Evolutionary conservation across 2,113 vertebrate species (phyloP).

Genomic region (Hippoglossus stenolepis): DNA sequence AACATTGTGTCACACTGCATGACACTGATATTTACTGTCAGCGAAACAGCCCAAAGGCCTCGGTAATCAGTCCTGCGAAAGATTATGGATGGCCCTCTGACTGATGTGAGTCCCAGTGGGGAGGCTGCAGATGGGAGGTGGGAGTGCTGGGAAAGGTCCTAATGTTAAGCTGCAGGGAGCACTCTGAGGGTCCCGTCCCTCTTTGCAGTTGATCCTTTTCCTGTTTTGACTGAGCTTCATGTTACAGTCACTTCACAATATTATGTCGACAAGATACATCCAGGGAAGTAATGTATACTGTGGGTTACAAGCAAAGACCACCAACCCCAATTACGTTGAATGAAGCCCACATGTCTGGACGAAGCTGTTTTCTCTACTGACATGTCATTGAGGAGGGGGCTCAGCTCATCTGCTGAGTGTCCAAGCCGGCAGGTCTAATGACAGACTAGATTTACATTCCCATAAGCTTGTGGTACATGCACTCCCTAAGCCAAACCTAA

Average conservation of each 20-base stretch:
- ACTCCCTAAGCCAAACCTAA: slow-evolving; percentile 27
- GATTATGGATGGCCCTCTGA: slow-evolving; percentile 2
- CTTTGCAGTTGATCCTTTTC: slow-evolving; percentile 47
- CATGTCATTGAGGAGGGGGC: slow-evolving; percentile 18
- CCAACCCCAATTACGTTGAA: not conserved
- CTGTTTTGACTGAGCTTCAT: slow-evolving; percentile 56
- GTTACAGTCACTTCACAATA: slow-evolving; percentile 37
- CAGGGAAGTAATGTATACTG: not conserved
- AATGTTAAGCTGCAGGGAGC: slow-evolving; percentile 46
- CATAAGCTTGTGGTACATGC: not conserved
- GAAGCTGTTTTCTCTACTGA: slow-evolving; percentile 10
- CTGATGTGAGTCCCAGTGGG: slow-evolving; percentile 27
- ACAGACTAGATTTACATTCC: slow-evolving; percentile 49
- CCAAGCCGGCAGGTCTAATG: slow-evolving; percentile 38
- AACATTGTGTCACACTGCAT: not conserved
- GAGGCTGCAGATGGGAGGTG: slow-evolving; percentile 26
- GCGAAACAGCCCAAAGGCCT: not conserved
- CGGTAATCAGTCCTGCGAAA: not conserved
- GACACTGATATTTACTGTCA: slow-evolving; percentile 6
- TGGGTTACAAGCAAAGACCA: slow-evolving; percentile 14
- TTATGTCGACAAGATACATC: not conserved
- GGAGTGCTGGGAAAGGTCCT: slow-evolving; percentile 52
- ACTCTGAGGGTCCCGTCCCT: slow-evolving; percentile 12
- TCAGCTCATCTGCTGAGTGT: slow-evolving; percentile 47
- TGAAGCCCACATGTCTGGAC: slow-evolving; percentile 22